Conservation (phyloP, 2,888 invertebrate species). For the Augochlorella aurata region DNA sequence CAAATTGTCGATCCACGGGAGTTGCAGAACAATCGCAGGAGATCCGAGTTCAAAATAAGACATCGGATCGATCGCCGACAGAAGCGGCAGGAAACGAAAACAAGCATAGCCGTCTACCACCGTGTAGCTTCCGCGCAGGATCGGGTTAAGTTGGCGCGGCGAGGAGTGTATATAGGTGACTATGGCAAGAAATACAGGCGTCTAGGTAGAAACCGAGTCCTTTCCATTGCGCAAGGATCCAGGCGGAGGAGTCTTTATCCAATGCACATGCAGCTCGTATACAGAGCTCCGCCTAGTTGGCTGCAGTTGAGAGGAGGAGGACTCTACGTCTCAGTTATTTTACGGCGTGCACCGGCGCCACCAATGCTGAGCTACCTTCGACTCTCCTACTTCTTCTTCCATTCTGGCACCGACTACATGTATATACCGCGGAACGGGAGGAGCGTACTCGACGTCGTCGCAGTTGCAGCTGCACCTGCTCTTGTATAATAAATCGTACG, state of each 20-base stretch:
- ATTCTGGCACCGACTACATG: conserved; percentile 41
- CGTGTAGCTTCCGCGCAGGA: conserved; percentile 33
- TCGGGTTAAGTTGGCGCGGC: neutral
- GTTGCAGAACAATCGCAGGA: neutral
- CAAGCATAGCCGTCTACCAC: conserved; percentile 20
- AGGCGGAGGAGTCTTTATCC: conserved; percentile 61
- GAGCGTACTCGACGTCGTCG: conserved; percentile 65
- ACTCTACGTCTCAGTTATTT: conserved; percentile 69
- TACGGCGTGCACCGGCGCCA: conserved; percentile 64
- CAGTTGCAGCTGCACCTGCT: conserved; percentile 65
- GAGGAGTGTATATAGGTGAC: conserved; percentile 9
- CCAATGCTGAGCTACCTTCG: conserved; percentile 65
- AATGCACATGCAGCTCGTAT: conserved; percentile 68
- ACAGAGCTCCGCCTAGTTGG: conserved; percentile 69
- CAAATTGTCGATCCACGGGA: neutral
- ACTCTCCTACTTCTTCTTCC: conserved; percentile 67
- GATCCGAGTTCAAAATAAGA: neutral
- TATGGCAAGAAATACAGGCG: conserved; percentile 35
- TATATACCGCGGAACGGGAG: conserved; percentile 58
- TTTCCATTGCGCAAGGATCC: conserved; percentile 68
- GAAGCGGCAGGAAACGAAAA: conserved; percentile 28
- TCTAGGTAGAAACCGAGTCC: conserved; percentile 40
- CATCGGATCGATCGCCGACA: conserved; percentile 6
- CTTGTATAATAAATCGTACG: conserved; percentile 57
- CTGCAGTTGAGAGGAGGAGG: conserved; percentile 67